A percentile compares a stretch with the other conserved stretches of the same genome.
These are phyloP conservation scores for Euwallacea similis DNA, from an alignment of 1,140 invertebrate genomes.

Conservation along the genomic window DNA sequence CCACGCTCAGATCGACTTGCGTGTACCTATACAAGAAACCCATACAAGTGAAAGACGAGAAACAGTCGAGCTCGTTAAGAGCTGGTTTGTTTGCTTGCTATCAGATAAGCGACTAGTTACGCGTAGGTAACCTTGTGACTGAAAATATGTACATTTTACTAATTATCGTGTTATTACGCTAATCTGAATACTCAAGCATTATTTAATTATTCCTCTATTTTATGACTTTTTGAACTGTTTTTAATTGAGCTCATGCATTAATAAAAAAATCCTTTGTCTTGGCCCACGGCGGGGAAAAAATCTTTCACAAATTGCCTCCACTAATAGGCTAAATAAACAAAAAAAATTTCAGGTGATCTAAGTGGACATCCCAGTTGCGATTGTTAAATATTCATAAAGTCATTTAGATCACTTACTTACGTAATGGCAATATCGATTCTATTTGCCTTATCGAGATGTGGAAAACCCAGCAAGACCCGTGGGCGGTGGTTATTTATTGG, in stretches of 20 bases:
- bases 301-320: too few relatives aligned
- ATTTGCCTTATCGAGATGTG: slow-evolving; percentile 13
- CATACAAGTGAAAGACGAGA: slow-evolving; percentile 33
- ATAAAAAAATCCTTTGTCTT: too few relatives aligned
- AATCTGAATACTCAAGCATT: too few relatives aligned
- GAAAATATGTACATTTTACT: too few relatives aligned
- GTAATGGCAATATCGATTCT: slow-evolving; percentile 14
- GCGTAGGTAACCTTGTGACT: too few relatives aligned
- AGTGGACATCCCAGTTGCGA: slow-evolving; percentile 22
- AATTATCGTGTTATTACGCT: too few relatives aligned
- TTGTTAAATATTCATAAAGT: slow-evolving; percentile 21
- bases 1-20: slow-evolving; percentile 30
- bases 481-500: too few relatives aligned
- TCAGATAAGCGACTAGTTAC: not conserved
- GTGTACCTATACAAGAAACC: slow-evolving; percentile 23
- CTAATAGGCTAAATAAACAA: not conserved
- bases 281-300: too few relatives aligned
- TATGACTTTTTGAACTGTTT: too few relatives aligned
- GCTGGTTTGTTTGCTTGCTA: slow-evolving; percentile 6
- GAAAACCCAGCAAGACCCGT: slow-evolving; percentile 13
- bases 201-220: too few relatives aligned
- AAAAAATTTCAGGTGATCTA: slow-evolving; percentile 20
- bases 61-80: slow-evolving; percentile 19
- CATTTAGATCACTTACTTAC: slow-evolving; percentile 27
- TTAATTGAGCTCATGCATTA: too few relatives aligned